Conservation (phyloP, 2,888 invertebrate species). For the Eulithis testata region DNA sequence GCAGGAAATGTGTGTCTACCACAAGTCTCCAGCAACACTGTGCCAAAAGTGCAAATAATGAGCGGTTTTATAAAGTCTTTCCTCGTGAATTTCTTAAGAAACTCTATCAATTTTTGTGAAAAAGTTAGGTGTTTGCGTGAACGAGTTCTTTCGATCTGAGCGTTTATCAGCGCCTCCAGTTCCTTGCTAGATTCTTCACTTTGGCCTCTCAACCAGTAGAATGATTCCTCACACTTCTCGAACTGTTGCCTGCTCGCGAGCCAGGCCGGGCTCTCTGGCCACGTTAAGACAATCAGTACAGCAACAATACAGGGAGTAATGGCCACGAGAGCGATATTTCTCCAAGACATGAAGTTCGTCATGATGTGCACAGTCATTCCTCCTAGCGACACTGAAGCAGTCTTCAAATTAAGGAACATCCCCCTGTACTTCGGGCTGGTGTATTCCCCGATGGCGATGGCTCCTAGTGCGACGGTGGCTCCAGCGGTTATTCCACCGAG, state of each 20-base stretch:
- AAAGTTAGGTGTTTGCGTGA: slow-evolving; percentile 13
- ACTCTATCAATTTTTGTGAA: slow-evolving; percentile 24
- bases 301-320: slow-evolving; percentile 44
- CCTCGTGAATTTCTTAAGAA: slow-evolving; percentile 43
- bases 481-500: slow-evolving; percentile 73
- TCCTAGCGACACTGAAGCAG: slow-evolving; percentile 50
- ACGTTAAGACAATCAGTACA: slow-evolving; percentile 60
- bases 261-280: slow-evolving; percentile 86
- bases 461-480: slow-evolving; percentile 63
- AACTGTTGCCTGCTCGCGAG: slow-evolving; percentile 59
- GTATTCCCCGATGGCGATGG: slow-evolving; percentile 62
- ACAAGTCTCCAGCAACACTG: slow-evolving; percentile 52
- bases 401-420: slow-evolving; percentile 57
- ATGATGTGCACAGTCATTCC: slow-evolving; percentile 51
- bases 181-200: slow-evolving; percentile 39
- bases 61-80: slow-evolving; percentile 53
- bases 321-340: slow-evolving; percentile 49
- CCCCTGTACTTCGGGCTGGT: slow-evolving; percentile 57
- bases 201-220: slow-evolving; percentile 77
- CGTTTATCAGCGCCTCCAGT: slow-evolving; percentile 42
- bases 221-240: slow-evolving; percentile 69
- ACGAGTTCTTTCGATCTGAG: slow-evolving; percentile 40
- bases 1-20: slow-evolving; percentile 59
- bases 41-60: slow-evolving; percentile 48
- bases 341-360: slow-evolving; percentile 51